phyloP scores from a whole-genome alignment of 1,140 invertebrate genomes.

The Mycetomoellerius zeteki region DNA sequence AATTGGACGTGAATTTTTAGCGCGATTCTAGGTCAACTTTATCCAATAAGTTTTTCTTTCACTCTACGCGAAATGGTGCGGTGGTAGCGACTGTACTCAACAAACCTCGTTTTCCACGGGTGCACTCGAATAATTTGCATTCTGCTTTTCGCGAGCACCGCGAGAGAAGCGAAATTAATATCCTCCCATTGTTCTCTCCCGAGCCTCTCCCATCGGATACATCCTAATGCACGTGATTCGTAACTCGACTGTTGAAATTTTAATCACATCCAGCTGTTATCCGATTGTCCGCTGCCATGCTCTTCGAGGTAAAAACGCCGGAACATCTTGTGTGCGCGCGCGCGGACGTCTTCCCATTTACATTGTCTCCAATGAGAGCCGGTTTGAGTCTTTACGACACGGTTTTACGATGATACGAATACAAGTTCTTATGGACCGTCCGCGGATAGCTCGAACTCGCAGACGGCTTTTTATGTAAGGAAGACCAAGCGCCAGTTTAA shows the following conservation, averaged over 20 bases:
- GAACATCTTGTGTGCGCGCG: background rate
- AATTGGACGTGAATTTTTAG: background rate
- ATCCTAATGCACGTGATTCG: slow-evolving; percentile 48
- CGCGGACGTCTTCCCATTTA: background rate
- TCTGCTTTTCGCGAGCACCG: background rate
- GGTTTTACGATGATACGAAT: background rate
- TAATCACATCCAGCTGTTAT: slow-evolving; percentile 42
- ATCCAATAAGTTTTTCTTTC: slow-evolving; percentile 2
- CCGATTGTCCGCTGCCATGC: background rate
- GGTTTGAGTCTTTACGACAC: slow-evolving; percentile 21
- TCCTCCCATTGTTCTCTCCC: slow-evolving; percentile 41
- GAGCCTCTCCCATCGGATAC: slow-evolving; percentile 22
- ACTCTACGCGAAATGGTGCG: background rate
- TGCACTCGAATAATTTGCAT: slow-evolving; percentile 32
- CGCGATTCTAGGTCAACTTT: background rate
- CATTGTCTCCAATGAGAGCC: background rate
- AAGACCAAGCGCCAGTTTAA: background rate
- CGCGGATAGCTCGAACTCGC: background rate
- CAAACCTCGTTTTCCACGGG: background rate
- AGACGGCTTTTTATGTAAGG: background rate
- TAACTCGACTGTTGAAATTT: slow-evolving; percentile 42
- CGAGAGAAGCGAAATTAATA: slow-evolving; percentile 42
- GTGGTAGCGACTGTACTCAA: background rate
- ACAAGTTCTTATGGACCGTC: background rate
- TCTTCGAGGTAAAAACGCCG: background rate